Evolutionary conservation across 2,797 vertebrate species (phyloP).

Genomic region (Chiloscyllium punctatum): DNA sequence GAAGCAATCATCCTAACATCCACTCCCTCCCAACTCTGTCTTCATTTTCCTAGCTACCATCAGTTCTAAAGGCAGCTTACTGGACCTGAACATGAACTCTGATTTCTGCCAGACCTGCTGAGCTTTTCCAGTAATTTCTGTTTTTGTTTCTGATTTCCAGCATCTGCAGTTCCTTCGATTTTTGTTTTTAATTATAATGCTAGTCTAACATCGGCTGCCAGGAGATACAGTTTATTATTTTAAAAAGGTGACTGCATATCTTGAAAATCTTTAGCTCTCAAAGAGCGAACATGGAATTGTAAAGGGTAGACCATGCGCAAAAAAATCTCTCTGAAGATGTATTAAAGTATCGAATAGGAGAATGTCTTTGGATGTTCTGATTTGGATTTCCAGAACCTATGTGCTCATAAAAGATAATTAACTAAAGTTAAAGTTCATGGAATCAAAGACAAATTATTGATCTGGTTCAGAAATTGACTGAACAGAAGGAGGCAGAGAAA

Average conservation of each 20-base stretch:
- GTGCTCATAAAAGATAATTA: too few species aligned
- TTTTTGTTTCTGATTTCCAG: too few species aligned
- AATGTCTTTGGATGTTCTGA: not conserved
- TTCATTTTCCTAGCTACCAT: too few species aligned
- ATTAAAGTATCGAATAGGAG: not conserved
- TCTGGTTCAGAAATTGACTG: not conserved
- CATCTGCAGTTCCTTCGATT: too few species aligned
- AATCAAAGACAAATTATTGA: not conserved
- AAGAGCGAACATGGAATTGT: not conserved
- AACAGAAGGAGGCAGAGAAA: not conserved
- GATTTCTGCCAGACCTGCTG: too few species aligned
- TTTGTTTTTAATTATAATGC: too few species aligned
- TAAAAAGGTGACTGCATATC: not conserved
- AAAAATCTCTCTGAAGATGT: not conserved
- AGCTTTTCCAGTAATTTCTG: too few species aligned
- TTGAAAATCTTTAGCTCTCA: not conserved
- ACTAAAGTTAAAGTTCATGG: not conserved
- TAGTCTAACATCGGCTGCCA: not conserved
- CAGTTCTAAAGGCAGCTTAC: too few species aligned
- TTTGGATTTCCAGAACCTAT: too few species aligned
- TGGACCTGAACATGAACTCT: too few species aligned
- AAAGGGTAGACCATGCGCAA: not conserved
- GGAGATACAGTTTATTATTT: not conserved
- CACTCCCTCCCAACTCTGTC: too few species aligned
- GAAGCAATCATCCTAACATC: too few species aligned